phyloP scores from a whole-genome alignment of 2,113 vertebrate species.

The Nothocercus nigrocapillus region DNA sequence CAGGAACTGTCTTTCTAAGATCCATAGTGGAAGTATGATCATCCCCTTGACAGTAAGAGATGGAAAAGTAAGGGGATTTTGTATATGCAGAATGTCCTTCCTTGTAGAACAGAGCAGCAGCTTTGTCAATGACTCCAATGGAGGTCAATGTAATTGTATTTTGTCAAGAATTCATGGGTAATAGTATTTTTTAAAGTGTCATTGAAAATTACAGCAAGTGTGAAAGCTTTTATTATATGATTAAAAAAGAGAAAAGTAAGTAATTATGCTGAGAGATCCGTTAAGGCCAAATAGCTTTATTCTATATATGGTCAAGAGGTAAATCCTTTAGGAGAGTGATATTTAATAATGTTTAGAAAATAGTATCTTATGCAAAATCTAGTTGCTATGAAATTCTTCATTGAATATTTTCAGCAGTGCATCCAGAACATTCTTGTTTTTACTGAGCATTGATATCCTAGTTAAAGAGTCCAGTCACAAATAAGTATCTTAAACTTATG shows the following conservation, averaged over 20 bases:
- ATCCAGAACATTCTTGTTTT: not conserved
- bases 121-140: not conserved
- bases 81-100: not conserved
- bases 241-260: not conserved
- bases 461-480: not conserved
- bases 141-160: not conserved
- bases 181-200: not conserved
- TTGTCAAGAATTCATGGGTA: not conserved
- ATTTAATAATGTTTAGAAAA: constrained; percentile 23
- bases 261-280: not conserved
- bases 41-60: not conserved
- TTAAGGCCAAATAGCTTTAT: not conserved
- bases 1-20: not conserved
- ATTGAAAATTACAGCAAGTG: not conserved
- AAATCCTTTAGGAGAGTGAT: not conserved
- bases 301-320: not conserved
- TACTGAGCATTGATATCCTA: not conserved
- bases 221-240: not conserved
- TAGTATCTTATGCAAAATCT: constrained; percentile 41
- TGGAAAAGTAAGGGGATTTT: not conserved
- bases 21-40: not conserved
- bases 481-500: not conserved
- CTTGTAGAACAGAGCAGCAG: not conserved
- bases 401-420: not conserved
- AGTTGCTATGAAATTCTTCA: not conserved